Conservation (phyloP, 2,888 invertebrate species). For the Gandaritis pyraliata region DNA sequence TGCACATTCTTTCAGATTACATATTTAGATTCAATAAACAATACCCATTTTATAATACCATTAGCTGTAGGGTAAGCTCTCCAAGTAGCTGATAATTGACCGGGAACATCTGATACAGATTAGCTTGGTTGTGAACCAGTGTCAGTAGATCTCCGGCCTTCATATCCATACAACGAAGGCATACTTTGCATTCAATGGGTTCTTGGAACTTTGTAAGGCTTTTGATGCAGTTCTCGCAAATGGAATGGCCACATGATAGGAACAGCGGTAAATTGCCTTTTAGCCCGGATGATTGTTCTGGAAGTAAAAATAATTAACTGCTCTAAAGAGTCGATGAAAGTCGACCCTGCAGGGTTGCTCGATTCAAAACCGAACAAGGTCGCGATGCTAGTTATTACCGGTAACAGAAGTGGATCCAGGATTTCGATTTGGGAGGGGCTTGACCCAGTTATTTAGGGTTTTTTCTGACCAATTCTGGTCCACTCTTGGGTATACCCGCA, state of each 20-base stretch:
- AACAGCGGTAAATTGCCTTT: conserved; percentile 82
- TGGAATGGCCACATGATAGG: conserved; percentile 87
- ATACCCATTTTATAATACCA: conserved; percentile 31
- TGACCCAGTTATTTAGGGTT: too few species aligned
- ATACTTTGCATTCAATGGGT: conserved; percentile 79
- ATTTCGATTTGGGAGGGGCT: too few species aligned
- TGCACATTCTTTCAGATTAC: too few species aligned
- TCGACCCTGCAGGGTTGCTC: too few species aligned
- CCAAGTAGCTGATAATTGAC: conserved; percentile 70
- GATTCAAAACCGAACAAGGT: too few species aligned
- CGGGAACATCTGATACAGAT: conserved; percentile 65
- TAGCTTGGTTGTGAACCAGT: conserved; percentile 51
- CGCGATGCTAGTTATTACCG: too few species aligned
- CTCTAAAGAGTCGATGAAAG: neutral
- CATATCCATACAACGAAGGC: conserved; percentile 64
- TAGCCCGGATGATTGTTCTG: conserved; percentile 50
- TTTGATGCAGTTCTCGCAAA: conserved; percentile 86
- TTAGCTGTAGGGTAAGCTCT: conserved; percentile 59
- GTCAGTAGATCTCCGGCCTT: conserved; percentile 46
- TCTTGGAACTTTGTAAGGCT: conserved; percentile 65
- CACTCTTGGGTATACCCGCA: too few species aligned
- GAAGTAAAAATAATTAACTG: conserved; percentile 20
- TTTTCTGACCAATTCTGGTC: too few species aligned
- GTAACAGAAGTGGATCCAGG: too few species aligned
- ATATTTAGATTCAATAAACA: too few species aligned